Evolutionary conservation across 1,140 invertebrate genomes (phyloP).

Genomic region (Pteromalus puparum): DNA sequence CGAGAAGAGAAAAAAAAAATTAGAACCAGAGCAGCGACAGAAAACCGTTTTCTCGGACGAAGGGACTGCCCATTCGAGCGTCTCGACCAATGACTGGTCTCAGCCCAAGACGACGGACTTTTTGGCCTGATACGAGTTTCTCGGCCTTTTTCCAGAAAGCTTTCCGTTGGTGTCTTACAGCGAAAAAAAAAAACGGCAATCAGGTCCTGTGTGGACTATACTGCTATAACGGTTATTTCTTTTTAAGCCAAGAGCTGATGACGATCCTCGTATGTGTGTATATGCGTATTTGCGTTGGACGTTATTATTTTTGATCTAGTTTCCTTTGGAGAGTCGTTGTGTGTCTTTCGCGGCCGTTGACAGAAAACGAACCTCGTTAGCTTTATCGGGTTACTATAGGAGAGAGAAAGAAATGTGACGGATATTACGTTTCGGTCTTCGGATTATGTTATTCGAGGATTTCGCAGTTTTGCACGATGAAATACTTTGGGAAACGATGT

Average conservation of each 20-base stretch:
- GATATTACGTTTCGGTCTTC: background rate
- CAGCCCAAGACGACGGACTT: background rate
- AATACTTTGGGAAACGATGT: no score
- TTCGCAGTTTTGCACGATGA: no score
- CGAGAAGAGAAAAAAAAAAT: constrained; percentile 25
- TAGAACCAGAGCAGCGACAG: constrained; percentile 27
- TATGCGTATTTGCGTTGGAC: background rate
- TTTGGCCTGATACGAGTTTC: constrained; percentile 45
- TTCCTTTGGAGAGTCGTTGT: background rate
- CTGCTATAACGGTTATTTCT: background rate
- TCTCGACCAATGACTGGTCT: constrained; percentile 22
- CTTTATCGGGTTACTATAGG: constrained; percentile 3
- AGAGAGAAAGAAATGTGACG: background rate
- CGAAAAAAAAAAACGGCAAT: constrained; percentile 13
- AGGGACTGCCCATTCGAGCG: constrained; percentile 6
- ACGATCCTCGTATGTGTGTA: background rate
- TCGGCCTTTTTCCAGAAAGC: constrained; percentile 19
- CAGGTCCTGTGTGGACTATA: background rate
- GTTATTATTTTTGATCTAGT: constrained; percentile 43
- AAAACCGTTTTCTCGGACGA: constrained; percentile 24
- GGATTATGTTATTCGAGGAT: background rate
- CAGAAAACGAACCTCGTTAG: constrained; percentile 37
- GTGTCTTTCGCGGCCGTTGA: constrained; percentile 16
- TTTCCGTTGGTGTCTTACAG: constrained; percentile 17
- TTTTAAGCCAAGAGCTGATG: background rate